Conservation (phyloP, 2,113 vertebrate species). For the Cranoglanis bouderius region DNA sequence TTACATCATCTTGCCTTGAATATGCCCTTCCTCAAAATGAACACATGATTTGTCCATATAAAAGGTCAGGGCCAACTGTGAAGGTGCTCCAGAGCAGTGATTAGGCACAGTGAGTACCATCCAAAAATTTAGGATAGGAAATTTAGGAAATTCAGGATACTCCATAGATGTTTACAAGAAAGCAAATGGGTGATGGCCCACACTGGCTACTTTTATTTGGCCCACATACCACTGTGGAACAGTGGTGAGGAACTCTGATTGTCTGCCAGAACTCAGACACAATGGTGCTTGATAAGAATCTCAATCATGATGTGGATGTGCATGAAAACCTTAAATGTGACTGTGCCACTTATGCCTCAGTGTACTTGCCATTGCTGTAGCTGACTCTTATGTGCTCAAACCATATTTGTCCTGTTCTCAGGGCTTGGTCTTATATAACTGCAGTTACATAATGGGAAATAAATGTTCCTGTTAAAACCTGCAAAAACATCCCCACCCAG, state of each 20-base stretch:
- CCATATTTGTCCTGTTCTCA: neutral
- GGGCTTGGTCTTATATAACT: neutral
- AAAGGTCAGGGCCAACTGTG: neutral
- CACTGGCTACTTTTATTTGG: neutral
- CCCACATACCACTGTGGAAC: slow-evolving; percentile 1
- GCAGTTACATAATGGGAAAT: neutral
- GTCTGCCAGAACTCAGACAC: neutral
- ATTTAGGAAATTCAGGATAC: neutral
- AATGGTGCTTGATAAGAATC: neutral
- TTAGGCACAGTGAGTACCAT: neutral
- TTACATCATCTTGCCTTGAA: neutral
- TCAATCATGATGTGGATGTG: neutral
- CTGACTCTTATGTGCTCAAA: neutral
- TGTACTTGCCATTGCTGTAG: neutral
- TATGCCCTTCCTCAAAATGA: neutral
- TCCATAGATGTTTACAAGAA: neutral
- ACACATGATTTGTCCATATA: neutral
- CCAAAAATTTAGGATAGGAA: neutral
- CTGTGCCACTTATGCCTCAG: neutral
- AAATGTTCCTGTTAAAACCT: neutral
- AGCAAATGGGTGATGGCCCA: neutral
- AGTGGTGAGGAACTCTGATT: neutral
- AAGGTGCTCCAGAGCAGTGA: neutral
- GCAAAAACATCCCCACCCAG: neutral
- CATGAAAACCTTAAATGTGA: neutral